These are phyloP conservation scores for Oikopleura vanhoeffeni DNA, from an alignment of 23 tunicate species.

Conservation along the genomic window DNA sequence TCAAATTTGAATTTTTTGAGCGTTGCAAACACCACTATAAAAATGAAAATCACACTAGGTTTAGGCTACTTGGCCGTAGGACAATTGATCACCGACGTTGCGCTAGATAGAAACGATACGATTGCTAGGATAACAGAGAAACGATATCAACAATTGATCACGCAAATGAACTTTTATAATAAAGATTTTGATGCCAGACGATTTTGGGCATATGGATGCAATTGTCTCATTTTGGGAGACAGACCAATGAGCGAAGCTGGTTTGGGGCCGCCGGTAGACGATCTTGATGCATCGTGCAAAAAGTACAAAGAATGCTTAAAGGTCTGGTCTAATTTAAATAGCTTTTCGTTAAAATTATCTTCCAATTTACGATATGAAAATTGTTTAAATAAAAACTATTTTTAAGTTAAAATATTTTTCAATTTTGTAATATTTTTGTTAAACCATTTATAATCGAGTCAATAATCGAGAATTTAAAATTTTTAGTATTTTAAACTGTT, in stretches of 20 bases:
- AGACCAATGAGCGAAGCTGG: neutral
- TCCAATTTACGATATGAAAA: no score
- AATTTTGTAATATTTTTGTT: no score
- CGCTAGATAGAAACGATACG: neutral
- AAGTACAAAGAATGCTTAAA: neutral
- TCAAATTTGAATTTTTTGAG: no score
- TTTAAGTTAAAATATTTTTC: no score
- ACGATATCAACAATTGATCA: neutral
- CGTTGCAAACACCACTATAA: no score
- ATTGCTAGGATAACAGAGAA: neutral
- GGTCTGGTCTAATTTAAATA: no score
- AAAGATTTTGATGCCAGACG: neutral
- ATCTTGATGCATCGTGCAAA: neutral
- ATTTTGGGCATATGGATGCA: conserved; percentile 6
- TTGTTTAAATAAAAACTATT: no score
- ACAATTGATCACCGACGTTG: neutral
- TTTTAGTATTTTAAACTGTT: no score
- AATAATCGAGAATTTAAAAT: no score
- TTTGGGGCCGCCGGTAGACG: neutral
- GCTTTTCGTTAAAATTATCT: no score
- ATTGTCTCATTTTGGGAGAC: neutral
- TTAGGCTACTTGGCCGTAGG: neutral
- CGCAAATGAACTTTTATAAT: neutral
- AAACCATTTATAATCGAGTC: no score
- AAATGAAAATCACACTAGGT: neutral